These are phyloP conservation scores for Stylophora pistillata DNA, from an alignment of 64 coral and sea anemone species.

Conservation along the genomic window DNA sequence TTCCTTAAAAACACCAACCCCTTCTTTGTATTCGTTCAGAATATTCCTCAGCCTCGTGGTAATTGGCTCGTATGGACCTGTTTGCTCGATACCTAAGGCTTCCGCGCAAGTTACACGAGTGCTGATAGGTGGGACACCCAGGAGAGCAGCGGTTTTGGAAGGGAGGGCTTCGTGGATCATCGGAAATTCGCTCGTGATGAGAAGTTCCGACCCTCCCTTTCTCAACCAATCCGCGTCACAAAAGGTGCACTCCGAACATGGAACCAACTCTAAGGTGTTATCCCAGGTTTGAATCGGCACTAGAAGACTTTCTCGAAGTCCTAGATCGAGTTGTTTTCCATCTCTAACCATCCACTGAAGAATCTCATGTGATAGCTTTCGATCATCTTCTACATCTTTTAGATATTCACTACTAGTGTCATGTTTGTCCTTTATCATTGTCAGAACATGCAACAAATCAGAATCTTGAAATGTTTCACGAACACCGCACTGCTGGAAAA, in stretches of 20 bases:
- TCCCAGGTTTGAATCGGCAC: slow-evolving; percentile 76
- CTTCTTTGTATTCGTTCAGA: slow-evolving; percentile 90
- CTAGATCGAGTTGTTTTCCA: slow-evolving; percentile 22
- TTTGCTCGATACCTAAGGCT: slow-evolving; percentile 69
- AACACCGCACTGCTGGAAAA: slow-evolving; percentile 69
- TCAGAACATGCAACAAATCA: slow-evolving; percentile 55
- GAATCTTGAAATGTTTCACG: slow-evolving; percentile 17
- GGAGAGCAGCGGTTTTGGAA: slow-evolving; percentile 39
- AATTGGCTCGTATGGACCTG: slow-evolving; percentile 85
- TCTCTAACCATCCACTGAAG: slow-evolving; percentile 73
- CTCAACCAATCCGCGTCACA: slow-evolving; percentile 72
- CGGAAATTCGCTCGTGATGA: slow-evolving; percentile 45
- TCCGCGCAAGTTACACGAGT: slow-evolving; percentile 63
- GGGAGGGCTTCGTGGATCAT: slow-evolving; percentile 81
- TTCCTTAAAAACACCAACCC: slow-evolving; percentile 86
- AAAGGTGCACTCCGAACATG: slow-evolving; percentile 62
- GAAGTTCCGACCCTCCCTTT: slow-evolving; percentile 42
- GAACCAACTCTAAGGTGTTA: slow-evolving; percentile 72
- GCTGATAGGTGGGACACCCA: slow-evolving; percentile 87
- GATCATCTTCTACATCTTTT: slow-evolving; percentile 38
- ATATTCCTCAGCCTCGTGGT: slow-evolving; percentile 84
- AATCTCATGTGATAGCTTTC: slow-evolving; percentile 58
- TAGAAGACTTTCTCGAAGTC: slow-evolving; percentile 32
- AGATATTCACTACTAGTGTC: not conserved
- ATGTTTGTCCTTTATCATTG: slow-evolving; percentile 53